Evolutionary conservation across 2,888 invertebrate genomes (phyloP).

Genomic region (Nomada ruficornis): DNA sequence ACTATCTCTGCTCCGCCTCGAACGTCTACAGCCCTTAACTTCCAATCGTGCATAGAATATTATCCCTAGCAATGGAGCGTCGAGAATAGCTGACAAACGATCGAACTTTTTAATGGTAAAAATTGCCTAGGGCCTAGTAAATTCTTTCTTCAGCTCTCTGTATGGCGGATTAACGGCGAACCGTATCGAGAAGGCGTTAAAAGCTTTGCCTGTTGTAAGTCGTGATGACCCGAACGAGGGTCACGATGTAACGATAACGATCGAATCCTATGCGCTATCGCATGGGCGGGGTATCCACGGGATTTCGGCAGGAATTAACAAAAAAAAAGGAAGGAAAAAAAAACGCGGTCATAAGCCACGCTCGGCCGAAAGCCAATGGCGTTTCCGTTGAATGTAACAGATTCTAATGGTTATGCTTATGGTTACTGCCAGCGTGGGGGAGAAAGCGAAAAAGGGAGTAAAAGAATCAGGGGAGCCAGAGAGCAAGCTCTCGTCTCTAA

Average conservation of each 20-base stretch:
- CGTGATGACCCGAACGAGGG: conserved; percentile 48
- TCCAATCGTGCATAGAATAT: background rate
- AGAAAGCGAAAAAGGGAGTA: background rate
- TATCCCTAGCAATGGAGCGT: background rate
- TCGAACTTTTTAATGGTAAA: background rate
- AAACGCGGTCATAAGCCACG: conserved; percentile 52
- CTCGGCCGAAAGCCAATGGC: conserved; percentile 57
- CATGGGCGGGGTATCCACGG: conserved; percentile 49
- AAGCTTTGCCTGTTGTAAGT: conserved; percentile 63
- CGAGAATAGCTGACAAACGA: conserved; percentile 21
- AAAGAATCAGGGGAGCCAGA: conserved; percentile 4
- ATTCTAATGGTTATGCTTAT: conserved; percentile 82
- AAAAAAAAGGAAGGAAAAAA: conserved; percentile 3
- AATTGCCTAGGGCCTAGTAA: background rate
- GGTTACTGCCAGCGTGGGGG: conserved; percentile 66
- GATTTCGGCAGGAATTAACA: conserved; percentile 57
- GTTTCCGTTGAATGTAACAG: conserved; percentile 75
- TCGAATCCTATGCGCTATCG: conserved; percentile 24
- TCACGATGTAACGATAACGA: conserved; percentile 67
- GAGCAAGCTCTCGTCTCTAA: conserved; percentile 69
- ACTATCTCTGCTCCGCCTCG: background rate
- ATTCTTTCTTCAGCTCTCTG: conserved; percentile 1
- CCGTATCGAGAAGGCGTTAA: conserved; percentile 64
- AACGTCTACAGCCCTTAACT: background rate
- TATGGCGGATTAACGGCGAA: conserved; percentile 51